Percentiles rank a stretch among this genome's conserved stretches.
phyloP scores from a whole-genome alignment of 2,888 invertebrate species.

The Pterobdella sp. region DNA sequence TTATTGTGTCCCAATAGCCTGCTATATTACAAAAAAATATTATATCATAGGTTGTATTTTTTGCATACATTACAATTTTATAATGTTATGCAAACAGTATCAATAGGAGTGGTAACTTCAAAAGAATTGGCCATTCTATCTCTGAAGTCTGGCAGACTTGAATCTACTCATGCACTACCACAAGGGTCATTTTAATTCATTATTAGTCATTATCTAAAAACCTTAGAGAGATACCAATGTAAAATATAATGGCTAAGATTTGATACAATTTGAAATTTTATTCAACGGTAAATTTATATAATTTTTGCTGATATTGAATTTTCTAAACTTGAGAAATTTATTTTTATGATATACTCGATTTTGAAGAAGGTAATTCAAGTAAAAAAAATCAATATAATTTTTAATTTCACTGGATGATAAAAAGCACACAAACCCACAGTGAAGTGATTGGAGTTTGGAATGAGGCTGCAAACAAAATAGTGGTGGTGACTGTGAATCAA shows the following conservation, averaged over 20 bases:
- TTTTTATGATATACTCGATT: too few species aligned
- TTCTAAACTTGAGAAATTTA: too few species aligned
- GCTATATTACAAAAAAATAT: not conserved
- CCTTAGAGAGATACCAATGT: too few species aligned
- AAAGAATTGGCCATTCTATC: constrained; percentile 34
- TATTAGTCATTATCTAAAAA: too few species aligned
- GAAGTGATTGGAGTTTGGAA: not conserved
- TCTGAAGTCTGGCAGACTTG: constrained; percentile 40
- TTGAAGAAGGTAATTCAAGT: too few species aligned
- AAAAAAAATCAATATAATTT: too few species aligned
- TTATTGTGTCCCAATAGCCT: not conserved
- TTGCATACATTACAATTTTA: not conserved
- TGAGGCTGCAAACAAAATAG: not conserved
- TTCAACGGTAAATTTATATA: too few species aligned
- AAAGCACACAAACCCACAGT: not conserved
- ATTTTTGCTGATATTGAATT: too few species aligned
- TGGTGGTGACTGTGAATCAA: not conserved
- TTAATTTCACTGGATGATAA: not conserved
- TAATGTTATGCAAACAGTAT: constrained; percentile 8
- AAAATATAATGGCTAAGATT: too few species aligned
- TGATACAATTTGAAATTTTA: too few species aligned
- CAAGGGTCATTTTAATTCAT: constrained; percentile 21
- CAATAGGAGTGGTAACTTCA: constrained; percentile 31
- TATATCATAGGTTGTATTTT: not conserved
- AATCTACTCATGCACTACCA: constrained; percentile 31